Base-by-base conservation (phyloP, 2,888 invertebrate species). In the Caenorhabditis panamensis region DNA sequence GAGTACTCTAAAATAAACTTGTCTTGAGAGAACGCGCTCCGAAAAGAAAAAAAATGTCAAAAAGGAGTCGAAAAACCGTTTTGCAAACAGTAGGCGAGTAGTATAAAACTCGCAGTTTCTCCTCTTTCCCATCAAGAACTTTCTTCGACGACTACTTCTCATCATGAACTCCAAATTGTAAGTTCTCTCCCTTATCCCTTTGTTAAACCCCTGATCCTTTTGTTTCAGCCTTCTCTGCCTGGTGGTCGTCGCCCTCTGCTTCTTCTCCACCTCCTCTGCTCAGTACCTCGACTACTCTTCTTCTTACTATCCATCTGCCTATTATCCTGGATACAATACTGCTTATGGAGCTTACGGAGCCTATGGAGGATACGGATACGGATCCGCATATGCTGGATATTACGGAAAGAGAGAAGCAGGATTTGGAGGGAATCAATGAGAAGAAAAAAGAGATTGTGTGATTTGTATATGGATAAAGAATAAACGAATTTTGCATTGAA, bases 1-100 rank as follows among this genome's bases (percentile, higher is more conserved):
- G 83, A 83, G 41, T 83, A 82, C 28, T 73, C 71, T 18, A 78
- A 61, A 24, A 80, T 80, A 11, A 83, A n/a, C n/a, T n/a, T n/a
- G 53, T 18, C 83, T 80, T 9, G 81, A 28, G 3, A 83, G 67
- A 37, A 69, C 77, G 22, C 63, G 49, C 58, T 44, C 51, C 69
- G 20, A 75, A 49, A 51, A 59, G 5, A 63, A 31, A 9, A 73
- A 56, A 49, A 44, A 20, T 3, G 13, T 6, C 9, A 41, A 16
- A 41, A 16, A 41, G 8, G 9, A 3, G 8, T 2, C 9, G 13
- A 16, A 41, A 41, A 2, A 41, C 5, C 5, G 5, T 9, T 6
- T 31, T 4, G 31, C 31, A 31, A 4, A 31, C 31, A 31, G n/a
- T n/a, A n/a, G n/a, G n/a, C n/a, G n/a, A n/a, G n/a, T n/a, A n/a